Percentiles rank a stretch among this genome's conserved stretches.
phyloP scores from a whole-genome alignment of 1,140 invertebrate genomes.

The Rhopalosiphum padi region DNA sequence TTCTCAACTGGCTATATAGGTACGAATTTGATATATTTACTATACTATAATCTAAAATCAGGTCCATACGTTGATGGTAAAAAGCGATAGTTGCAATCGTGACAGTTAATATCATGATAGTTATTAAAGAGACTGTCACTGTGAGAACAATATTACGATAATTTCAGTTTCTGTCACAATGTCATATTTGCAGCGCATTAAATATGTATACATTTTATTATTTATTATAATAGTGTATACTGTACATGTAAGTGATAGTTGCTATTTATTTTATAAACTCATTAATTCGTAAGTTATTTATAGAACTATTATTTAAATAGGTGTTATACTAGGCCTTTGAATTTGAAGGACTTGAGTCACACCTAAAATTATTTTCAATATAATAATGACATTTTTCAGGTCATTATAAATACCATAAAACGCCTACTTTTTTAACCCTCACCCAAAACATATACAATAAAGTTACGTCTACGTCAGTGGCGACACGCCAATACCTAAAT shows the following conservation, averaged over 20 bases:
- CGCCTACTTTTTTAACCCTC: not conserved
- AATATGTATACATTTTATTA: not conserved
- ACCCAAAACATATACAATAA: too few species aligned
- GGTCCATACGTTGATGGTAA: not conserved
- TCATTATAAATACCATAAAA: not conserved
- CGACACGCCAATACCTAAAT: too few species aligned
- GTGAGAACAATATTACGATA: not conserved
- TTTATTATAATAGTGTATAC: not conserved
- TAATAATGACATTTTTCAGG: not conserved
- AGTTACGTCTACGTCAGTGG: not conserved
- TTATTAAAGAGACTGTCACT: not conserved
- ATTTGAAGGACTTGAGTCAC: not conserved
- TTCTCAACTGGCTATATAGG: not conserved
- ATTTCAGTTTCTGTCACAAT: not conserved
- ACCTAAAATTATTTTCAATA: not conserved
- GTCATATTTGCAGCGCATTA: not conserved
- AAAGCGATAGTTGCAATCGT: not conserved
- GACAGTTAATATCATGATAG: not conserved
- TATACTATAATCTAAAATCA: not conserved
- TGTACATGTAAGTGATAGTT: not conserved
- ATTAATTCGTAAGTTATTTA: not conserved
- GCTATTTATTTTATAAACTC: not conserved
- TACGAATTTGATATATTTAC: not conserved
- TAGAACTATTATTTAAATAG: not conserved
- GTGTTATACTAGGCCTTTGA: not conserved